Percentiles rank a stretch among this genome's conserved stretches.
Evolutionary conservation across 2,113 vertebrate genomes (phyloP).

Genomic region (Pterocles burchelli): DNA sequence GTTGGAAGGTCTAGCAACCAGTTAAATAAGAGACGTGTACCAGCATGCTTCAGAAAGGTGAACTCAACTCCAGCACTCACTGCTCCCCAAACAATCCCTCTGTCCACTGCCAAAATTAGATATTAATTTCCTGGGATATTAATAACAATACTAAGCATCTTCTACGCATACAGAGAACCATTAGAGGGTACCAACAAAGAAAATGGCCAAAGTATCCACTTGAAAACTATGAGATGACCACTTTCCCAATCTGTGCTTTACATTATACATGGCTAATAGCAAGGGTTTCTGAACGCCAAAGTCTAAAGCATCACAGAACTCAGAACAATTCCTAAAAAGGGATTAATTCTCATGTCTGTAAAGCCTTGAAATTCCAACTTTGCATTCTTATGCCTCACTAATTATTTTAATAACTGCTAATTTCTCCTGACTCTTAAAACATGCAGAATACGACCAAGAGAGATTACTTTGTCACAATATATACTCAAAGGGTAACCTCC

Average conservation of each 20-base stretch:
- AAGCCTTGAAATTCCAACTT: neutral
- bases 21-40: neutral
- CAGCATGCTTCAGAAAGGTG: neutral
- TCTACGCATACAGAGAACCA: neutral
- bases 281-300: neutral
- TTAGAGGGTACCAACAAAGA: neutral
- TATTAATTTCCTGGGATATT: neutral
- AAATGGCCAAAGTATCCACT: neutral
- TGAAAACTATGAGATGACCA: neutral
- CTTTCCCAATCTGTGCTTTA: neutral
- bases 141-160: neutral
- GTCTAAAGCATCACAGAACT: neutral
- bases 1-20: neutral
- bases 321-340: neutral
- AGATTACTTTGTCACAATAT: neutral
- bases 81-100: neutral
- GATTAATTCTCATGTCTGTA: rapidly evolving
- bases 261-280: rapidly evolving
- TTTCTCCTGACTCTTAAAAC: neutral
- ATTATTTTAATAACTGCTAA: neutral
- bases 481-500: neutral
- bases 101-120: neutral
- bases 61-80: neutral
- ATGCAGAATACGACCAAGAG: neutral
- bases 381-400: neutral